phyloP scores from a whole-genome alignment of 2,113 vertebrate species.

The Aldabrachelys gigantea region DNA sequence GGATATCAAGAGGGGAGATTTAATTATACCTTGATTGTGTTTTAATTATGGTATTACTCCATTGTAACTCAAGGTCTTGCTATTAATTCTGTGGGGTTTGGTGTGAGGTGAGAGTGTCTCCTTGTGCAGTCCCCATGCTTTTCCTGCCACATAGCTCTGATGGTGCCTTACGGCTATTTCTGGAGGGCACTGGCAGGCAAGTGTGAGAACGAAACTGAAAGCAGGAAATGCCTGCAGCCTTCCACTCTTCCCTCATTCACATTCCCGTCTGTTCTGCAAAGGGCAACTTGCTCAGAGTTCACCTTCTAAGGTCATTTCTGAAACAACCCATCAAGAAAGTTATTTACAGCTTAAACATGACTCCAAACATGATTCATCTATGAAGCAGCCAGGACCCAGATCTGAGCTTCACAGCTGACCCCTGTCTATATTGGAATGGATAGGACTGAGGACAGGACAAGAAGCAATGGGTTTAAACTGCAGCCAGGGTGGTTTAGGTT shows the following conservation, averaged over 20 bases:
- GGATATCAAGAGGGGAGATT: conserved; percentile 53
- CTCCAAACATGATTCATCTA: not conserved
- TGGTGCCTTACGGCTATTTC: conserved; percentile 37
- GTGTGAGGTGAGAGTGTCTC: not conserved
- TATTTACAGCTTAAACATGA: not conserved
- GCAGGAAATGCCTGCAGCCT: not conserved
- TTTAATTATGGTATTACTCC: conserved; percentile 56
- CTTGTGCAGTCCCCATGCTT: not conserved
- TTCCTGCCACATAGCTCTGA: not conserved
- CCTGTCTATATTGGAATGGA: not conserved
- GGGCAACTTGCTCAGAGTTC: not conserved
- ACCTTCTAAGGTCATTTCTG: not conserved
- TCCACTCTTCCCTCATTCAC: rapidly evolving
- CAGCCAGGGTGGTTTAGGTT: not conserved
- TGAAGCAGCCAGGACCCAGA: rapidly evolving
- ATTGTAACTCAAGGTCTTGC: conserved; percentile 31
- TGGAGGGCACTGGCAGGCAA: not conserved
- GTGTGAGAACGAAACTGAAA: rapidly evolving
- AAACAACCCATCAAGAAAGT: not conserved
- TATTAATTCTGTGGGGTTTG: not conserved
- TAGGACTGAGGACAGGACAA: not conserved
- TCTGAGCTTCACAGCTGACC: rapidly evolving
- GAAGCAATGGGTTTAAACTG: not conserved
- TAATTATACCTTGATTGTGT: conserved; percentile 54
- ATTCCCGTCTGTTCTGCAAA: rapidly evolving